Evolutionary conservation across 2,113 vertebrate species (phyloP), one percentile per base, ranked within the genome.

Genomic region (Chloroceryle aenea): DNA sequence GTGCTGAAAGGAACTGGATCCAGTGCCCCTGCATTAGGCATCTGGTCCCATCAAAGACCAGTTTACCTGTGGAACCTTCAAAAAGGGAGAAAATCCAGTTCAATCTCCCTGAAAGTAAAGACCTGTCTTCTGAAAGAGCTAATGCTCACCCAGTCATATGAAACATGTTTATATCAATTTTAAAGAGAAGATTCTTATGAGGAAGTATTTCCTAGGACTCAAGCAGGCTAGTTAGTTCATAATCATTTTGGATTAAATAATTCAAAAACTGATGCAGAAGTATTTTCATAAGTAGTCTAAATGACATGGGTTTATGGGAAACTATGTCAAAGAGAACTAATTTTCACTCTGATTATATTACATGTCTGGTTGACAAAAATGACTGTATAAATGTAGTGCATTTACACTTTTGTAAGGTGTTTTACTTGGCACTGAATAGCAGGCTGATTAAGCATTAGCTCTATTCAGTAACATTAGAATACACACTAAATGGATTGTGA

Each of bases 361-460:
- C 53, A 32, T 63, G 64, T 81, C 92, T 94, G 40, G 72, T 68
- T 89, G 82, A 92, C 64, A 84, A 94, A 96, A 93, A 55, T 4
- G 6, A 56, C 83, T 30, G 3, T 64, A 59, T n/a, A 81, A 78
- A 95, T 77, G 77, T 56, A 52, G 83, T 43, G 53, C 80, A 90
- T 94, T 94, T 95, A 89, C 80, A 71, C 47, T 74, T 95, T 23
- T 30, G 64, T 53, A 61, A 91, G 89, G 84, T 95, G 81, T 94
- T 93, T 95, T 91, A 56, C 90, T 95, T 95, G 83, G 89, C 87
- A 58, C 43, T 95, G 91, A 97, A 96, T 96, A 83, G 85, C 4
- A 0, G 68, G 80, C 87, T 96, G 96, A 97, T 96, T 93, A 85
- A 86, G 77, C 64, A 92, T 97, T 78, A 95, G 64, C 88, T 68